Evolutionary conservation across 2,113 vertebrate genomes (phyloP), one percentile per base, ranked within the genome.

Genomic region (Bufo gargarizans): DNA sequence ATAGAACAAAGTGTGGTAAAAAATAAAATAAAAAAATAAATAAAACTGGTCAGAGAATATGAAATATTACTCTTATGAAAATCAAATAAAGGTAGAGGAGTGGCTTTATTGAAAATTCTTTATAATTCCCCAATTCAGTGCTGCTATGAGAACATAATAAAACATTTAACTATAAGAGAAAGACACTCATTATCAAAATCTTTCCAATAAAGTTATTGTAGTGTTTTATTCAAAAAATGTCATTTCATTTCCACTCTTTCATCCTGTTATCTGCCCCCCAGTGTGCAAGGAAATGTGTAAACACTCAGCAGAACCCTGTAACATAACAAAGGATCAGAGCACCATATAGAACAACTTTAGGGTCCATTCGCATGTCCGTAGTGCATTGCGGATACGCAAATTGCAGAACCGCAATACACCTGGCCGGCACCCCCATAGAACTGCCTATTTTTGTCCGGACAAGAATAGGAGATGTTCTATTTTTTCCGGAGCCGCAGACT

Each of bases 41-140:
- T 8, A 20, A 19, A 72, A 72, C 8, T 1, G 5, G 50, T 50
- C 74, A 50, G 45, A 7, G 45, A 56, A 55, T 78, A 56, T 22
- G 11, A 56, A 78, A 56, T n/a, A 78, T 78, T 56, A 78, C 77
- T 78, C 11, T 78, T 78, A 10, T 12, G 10, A 78, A 78, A 78
- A 78, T 78, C 49, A 55, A 78, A 78, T 78, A 55, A 78, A 78
- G 76, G 16, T 7, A 49, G 19, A 45, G 20, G 56, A 55, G n/a
- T 13, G 20, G 55, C 20, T 78, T 22, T 78, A 78, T 78, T 55
- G 4, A 55, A 78, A 78, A 78, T 55, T 78, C 8, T 22, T 78
- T 55, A 56, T 53, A 55, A 78, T 55, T 56, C 20, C 33, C 49
- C 77, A 55, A 78, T 56, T 78, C 17, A 55, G 50, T 78, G 20